Evolutionary conservation across 2,113 vertebrate genomes (phyloP), one percentile per base, ranked within the genome.

Genomic region (Mystacornis crossleyi): DNA sequence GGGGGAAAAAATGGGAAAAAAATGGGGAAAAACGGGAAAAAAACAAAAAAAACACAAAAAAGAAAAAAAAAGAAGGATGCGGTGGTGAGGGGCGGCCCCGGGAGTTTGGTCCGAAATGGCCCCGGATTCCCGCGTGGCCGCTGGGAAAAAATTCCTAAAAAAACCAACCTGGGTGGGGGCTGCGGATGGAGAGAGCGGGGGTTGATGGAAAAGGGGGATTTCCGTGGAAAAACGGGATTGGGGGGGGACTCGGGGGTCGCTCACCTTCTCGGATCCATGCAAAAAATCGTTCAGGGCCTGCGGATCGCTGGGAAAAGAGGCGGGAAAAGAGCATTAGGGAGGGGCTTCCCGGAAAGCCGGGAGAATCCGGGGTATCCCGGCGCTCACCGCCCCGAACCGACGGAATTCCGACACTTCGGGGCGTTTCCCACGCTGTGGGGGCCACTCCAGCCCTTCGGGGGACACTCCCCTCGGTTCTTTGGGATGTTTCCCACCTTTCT

Each of bases 231-330:
- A 43, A 6, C 0, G 28, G 40, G 40, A 43, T 36, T 36, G 11
- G 5, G 4, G 28, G 47, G 45, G n/a, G 24, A n/a, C 11, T 13
- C 5, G 2, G 42, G 12, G 2, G 2, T 1, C 4, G 23, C 91
- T 93, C 86, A 89, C 91, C 81, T 89, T 89, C 33, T 89, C 81
- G 16, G 91, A 89, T 69, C 86, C 86, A 89, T 89, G 86, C 4
- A 93, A 12, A 4, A 89, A 93, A 31, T 93, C 81, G 3, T 93
- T 90, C 36, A 90, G 8, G 74, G 86, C 86, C 50, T 89, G 86
- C 8, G 91, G 86, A 5, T 89, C 86, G 15, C 86, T 90, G 86
- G 13, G 34, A 34, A 51, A 36, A 7, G 29, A 31, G 60, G 4
- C 51, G 2, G 77, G 5, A 5, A 16, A 55, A 13, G n/a, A 12